These are phyloP conservation scores for Propithecus deckenii DNA, from an alignment of 2,797 vertebrate genomes.

Conservation along the genomic window DNA sequence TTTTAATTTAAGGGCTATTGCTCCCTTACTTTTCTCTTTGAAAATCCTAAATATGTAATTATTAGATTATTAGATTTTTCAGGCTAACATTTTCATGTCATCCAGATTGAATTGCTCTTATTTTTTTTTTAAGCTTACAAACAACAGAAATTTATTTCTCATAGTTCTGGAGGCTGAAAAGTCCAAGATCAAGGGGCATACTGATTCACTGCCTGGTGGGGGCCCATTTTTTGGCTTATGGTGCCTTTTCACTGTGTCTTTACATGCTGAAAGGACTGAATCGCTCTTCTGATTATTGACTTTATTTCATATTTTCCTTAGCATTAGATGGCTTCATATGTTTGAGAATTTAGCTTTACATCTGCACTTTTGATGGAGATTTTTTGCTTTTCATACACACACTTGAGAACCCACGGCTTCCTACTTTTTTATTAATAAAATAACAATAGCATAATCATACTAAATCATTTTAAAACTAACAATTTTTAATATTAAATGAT, in stretches of 20 bases:
- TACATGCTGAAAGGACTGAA: not conserved
- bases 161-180: not conserved
- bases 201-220: not conserved
- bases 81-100: conserved; percentile 38
- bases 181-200: not conserved
- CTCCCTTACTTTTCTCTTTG: not conserved
- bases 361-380: not conserved
- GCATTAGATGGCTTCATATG: not conserved
- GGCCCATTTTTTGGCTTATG: not conserved
- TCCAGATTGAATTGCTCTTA: not conserved
- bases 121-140: not conserved
- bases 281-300: not conserved
- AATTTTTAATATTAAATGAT: conserved; percentile 13
- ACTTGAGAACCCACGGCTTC: not conserved
- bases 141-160: not conserved
- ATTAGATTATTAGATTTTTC: not conserved
- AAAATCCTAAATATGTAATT: conserved; percentile 34
- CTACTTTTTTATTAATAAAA: not conserved
- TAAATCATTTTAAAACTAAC: conserved; percentile 16
- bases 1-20: conserved; percentile 4
- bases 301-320: not conserved
- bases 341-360: conserved; percentile 2
- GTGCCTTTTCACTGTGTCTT: not conserved
- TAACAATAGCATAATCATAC: not conserved
- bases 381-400: conserved; percentile 29